Evolutionary conservation across 1,140 invertebrate genomes (phyloP).

Genomic region (Penaeus indicus): DNA sequence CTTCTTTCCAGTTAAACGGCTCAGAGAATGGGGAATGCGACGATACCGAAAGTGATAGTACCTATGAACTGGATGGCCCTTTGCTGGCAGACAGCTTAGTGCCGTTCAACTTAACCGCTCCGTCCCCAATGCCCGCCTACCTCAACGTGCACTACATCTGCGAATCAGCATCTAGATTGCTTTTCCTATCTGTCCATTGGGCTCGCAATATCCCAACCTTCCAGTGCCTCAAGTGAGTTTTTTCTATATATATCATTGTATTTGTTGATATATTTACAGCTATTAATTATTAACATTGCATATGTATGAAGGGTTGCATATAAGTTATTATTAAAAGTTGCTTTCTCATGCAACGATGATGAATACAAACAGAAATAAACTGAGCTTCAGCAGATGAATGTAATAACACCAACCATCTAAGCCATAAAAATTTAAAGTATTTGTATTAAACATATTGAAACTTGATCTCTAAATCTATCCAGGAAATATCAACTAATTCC

Average conservation of each 20-base stretch:
- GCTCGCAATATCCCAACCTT: conserved; percentile 86
- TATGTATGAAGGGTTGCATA: no score
- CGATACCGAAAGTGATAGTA: conserved; percentile 62
- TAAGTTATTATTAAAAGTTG: no score
- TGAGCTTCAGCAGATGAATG: no score
- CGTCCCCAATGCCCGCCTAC: conserved; percentile 84
- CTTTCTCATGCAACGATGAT: no score
- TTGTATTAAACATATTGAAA: no score
- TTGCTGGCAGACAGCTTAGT: conserved; percentile 79
- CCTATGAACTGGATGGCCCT: conserved; percentile 74
- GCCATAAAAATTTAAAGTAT: no score
- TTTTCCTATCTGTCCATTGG: conserved; percentile 92
- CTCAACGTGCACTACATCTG: conserved; percentile 91
- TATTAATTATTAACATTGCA: no score
- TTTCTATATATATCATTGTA: background rate
- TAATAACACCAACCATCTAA: no score
- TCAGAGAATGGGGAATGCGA: conserved; percentile 62
- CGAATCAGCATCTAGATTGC: conserved; percentile 88
- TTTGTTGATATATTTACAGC: background rate
- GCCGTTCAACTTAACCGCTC: conserved; percentile 85
- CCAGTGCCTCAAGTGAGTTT: conserved; percentile 79
- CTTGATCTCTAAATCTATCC: no score
- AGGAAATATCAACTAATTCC: background rate
- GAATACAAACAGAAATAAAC: no score
- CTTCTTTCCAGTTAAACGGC: conserved; percentile 47